Evolutionary conservation across 2,797 vertebrate species (phyloP), one percentile per base, ranked within the genome.

Genomic region (Ispidina picta): DNA sequence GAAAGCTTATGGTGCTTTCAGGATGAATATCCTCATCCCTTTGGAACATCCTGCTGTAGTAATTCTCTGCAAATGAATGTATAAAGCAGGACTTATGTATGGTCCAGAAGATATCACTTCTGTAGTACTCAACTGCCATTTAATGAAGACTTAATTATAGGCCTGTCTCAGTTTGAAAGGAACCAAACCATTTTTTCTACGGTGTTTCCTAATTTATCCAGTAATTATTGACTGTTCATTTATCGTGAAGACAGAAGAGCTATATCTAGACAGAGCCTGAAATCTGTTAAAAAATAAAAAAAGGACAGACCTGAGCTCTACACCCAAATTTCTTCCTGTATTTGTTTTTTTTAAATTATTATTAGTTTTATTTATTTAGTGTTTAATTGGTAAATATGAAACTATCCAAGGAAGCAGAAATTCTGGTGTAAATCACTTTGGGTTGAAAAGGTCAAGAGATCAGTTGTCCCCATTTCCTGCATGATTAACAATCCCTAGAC

Each of bases 61-160:
- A 77, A 69, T 78, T 71, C 39, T 88, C 59, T 77, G 4, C 13
- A 77, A 81, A 28, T 65, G 31, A 5, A 21, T 58, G 58, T 23
- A 54, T 7, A 77, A 43, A 83, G 29, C 23, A 66, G 29, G 15
- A 76, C 33, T 74, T 74, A 58, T 17, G 12, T n/a, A n/a, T 8
- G 18, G 16, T 73, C 41, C 63, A 86, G 49, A 59, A 65, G 9
- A 3, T 71, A 77, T 55, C 58, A 33, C 7, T 93, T 65, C 54
- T 65, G 10, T 39, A 65, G 49, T 59, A 73, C 28, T 62, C 35
- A 44, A 35, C 22, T 78, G 25, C 64, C 31, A 59, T 78, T 75
- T 94, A 83, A 89, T 79, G 68, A 90, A 87, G 69, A 74, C 25
- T 55, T 86, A 63, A 25, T 58, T 89, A 58, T 9, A 65, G 26